These are phyloP conservation scores for Varroa destructor DNA, from an alignment of 1,140 invertebrate species.

Conservation along the genomic window DNA sequence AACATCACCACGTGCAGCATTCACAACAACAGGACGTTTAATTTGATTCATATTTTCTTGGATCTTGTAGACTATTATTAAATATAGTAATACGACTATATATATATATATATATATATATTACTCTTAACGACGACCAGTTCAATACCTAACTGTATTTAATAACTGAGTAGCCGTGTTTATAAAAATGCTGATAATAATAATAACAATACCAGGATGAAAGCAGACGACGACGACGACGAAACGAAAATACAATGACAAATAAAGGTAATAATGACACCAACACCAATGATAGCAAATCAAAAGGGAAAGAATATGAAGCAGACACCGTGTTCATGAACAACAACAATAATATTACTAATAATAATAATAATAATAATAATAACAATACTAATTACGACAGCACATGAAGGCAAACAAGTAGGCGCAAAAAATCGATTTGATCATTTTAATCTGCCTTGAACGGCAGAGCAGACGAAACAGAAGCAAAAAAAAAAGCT, in stretches of 20 bases:
- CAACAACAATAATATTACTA: not conserved
- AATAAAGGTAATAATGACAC: too few relatives aligned
- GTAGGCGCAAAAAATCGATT: too few relatives aligned
- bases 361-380: slow-evolving; percentile 12
- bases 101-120: not conserved
- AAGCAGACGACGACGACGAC: too few relatives aligned
- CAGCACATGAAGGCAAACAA: too few relatives aligned
- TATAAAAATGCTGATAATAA: not conserved
- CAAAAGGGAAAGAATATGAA: too few relatives aligned
- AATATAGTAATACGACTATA: not conserved
- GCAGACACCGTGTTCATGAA: slow-evolving; percentile 8
- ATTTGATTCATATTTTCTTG: slow-evolving; percentile 27
- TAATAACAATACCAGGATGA: too few relatives aligned
- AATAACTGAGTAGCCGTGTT: slow-evolving; percentile 15
- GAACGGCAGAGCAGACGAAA: too few relatives aligned
- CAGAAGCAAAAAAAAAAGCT: too few relatives aligned
- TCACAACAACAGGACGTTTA: not conserved
- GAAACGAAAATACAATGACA: too few relatives aligned
- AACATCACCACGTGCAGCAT: not conserved
- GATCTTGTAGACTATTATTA: slow-evolving; percentile 8
- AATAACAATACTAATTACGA: too few relatives aligned
- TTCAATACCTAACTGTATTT: slow-evolving; percentile 12
- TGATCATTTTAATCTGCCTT: too few relatives aligned
- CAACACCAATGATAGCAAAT: too few relatives aligned
- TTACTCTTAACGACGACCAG: slow-evolving; percentile 12